Percentiles rank a stretch among this genome's conserved stretches.
Conservation (phyloP, 2,888 invertebrate species). For the Brachylomia viminalis region DNA sequence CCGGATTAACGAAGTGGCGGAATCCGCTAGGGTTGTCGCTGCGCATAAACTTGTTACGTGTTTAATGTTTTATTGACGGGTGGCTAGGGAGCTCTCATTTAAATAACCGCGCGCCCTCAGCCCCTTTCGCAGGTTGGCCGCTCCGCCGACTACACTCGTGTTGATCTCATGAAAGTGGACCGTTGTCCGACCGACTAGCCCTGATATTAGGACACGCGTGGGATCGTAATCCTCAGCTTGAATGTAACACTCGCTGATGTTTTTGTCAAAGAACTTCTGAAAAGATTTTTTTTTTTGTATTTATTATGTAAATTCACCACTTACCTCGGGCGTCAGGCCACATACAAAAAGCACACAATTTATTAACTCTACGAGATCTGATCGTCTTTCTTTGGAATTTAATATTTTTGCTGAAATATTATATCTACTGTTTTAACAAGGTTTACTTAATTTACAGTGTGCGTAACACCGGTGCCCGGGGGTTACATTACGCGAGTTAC, state of each 20-base stretch:
- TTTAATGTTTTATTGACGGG: slow-evolving; percentile 91
- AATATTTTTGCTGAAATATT: slow-evolving; percentile 24
- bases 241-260: background rate
- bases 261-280: slow-evolving; percentile 3
- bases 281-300: slow-evolving; percentile 4
- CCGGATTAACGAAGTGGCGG: slow-evolving; percentile 91
- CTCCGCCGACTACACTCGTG: slow-evolving; percentile 44
- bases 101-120: slow-evolving; percentile 82
- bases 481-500: slow-evolving; percentile 30
- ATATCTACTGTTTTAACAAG: slow-evolving; percentile 7
- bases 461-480: slow-evolving; percentile 64
- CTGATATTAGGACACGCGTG: slow-evolving; percentile 34
- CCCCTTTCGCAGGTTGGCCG: slow-evolving; percentile 65
- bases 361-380: background rate
- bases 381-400: slow-evolving; percentile 2
- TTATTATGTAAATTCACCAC: slow-evolving; percentile 7
- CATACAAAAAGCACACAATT: slow-evolving; percentile 2
- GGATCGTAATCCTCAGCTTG: slow-evolving; percentile 10
- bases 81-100: slow-evolving; percentile 88
- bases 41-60: slow-evolving; percentile 90
- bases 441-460: slow-evolving; percentile 26
- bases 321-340: background rate
- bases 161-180: slow-evolving; percentile 52
- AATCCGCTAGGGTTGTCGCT: slow-evolving; percentile 90
- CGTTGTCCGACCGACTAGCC: slow-evolving; percentile 50